These are phyloP conservation scores for human (Homo sapiens) DNA, from an alignment of 2,113 vertebrate genomes.

Conservation along the genomic window GRCh38 chr15:89587001-89587500, in stretches of 20 bases:
- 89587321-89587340: neutral
- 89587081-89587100: neutral
- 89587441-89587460: neutral
- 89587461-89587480: neutral
- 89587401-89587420: neutral
- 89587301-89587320: neutral
- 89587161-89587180: neutral
- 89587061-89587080: neutral
- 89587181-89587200: neutral
- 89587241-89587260: neutral
- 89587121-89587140: neutral
- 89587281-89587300: neutral
- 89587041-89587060: neutral
- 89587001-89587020: neutral
- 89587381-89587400: neutral
- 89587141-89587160: neutral
- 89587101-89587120: neutral
- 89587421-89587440: too few species aligned
- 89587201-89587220: neutral
- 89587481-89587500: neutral
- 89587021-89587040: neutral
- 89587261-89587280: neutral
- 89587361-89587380: neutral
- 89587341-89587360: neutral
- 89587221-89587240: neutral